Evolutionary conservation across 2,113 vertebrate species (phyloP), one percentile per base, ranked within the genome.

Genomic region (Formicarius rufipectus): DNA sequence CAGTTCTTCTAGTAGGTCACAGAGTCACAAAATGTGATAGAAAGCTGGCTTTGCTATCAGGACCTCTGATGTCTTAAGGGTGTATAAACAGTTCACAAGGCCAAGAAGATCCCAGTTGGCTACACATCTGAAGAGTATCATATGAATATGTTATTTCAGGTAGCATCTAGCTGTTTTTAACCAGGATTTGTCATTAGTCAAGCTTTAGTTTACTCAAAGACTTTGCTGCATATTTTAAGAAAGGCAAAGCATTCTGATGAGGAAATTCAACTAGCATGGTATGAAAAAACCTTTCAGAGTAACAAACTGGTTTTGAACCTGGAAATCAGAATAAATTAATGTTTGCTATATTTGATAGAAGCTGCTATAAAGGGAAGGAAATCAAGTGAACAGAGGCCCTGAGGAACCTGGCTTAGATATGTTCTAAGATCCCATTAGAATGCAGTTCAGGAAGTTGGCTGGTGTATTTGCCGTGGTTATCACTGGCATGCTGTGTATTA

Each of bases 361-460:
- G 47, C n/a, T 3, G 7, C 37, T 84, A 4, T 25, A 69, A 58
- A 74, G 59, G 45, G 50, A 85, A 89, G 52, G 44, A 90, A 95
- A 92, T 84, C 27, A 73, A 94, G 30, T 42, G 80, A 94, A 62
- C 3, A 7, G 42, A 67, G 68, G 60, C 80, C 21, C 52, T 52
- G 68, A 90, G 73, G 83, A 95, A 68, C 52, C 86, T 95, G 68
- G 80, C 86, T 74, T 47, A 75, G 73, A 84, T 91, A 39, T 71
- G 27, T 87, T 74, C 44, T 72, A 67, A 87, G 84, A 92, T 81
- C 60, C 60, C 31, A 95, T 96, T 95, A 94, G 90, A 92, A 97
- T 94, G 90, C 94, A 89, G 17, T 96, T 95, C 90, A 93, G 90
- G 79, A 92, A 84, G 87, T 78, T 94, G 93, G 93, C 93, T 89